Conservation (phyloP, 2,113 vertebrate species). For the Rhadina sibilatrix region DNA sequence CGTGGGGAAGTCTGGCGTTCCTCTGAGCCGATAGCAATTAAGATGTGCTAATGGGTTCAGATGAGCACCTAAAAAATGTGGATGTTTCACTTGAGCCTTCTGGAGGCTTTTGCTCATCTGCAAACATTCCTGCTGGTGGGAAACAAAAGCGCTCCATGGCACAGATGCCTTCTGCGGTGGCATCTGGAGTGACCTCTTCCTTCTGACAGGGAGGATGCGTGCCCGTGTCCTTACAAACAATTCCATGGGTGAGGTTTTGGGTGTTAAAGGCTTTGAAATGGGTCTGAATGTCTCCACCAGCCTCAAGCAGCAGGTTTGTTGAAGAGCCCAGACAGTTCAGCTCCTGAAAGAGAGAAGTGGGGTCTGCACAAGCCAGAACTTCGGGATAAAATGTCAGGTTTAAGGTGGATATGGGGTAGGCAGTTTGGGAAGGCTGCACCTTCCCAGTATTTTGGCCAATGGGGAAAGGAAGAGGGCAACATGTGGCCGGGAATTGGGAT, state of each 20-base stretch:
- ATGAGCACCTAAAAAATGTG: slow-evolving; percentile 25
- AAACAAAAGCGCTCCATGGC: accelerated
- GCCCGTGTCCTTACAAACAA: neutral
- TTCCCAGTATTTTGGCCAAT: accelerated
- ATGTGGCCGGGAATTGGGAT: accelerated
- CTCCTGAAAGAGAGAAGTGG: no score
- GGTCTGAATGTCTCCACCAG: accelerated
- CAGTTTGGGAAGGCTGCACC: accelerated
- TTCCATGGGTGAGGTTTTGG: neutral
- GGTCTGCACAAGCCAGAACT: neutral
- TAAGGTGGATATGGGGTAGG: no score
- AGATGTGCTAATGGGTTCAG: slow-evolving; percentile 41
- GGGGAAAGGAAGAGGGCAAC: neutral
- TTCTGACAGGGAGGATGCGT: accelerated
- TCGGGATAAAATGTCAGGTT: neutral
- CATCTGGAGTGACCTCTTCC: neutral
- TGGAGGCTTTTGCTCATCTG: slow-evolving; percentile 46
- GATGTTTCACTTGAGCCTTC: slow-evolving; percentile 44
- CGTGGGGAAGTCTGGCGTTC: slow-evolving; percentile 17
- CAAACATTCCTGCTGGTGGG: slow-evolving; percentile 24
- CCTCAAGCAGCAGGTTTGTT: no score
- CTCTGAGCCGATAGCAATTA: slow-evolving; percentile 30
- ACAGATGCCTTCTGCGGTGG: neutral
- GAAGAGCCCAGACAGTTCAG: accelerated
- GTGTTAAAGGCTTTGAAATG: accelerated